phyloP scores from a whole-genome alignment of 2,888 invertebrate species.

The Sarcophaga subvicina region DNA sequence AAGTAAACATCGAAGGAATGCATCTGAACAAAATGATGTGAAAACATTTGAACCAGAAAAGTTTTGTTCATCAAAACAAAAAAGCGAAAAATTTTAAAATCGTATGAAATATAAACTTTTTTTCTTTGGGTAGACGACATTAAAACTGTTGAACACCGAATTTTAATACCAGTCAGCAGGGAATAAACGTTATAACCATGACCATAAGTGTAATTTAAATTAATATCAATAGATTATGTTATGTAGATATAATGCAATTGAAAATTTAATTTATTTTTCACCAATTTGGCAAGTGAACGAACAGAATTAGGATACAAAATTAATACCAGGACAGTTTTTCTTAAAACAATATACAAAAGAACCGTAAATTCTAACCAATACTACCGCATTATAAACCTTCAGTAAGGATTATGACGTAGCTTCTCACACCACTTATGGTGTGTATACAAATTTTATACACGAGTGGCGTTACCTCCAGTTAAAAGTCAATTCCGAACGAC shows the following conservation, averaged over 20 bases:
- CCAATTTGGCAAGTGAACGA: no score
- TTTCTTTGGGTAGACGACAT: neutral
- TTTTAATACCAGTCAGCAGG: neutral
- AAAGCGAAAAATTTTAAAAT: neutral
- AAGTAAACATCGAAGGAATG: neutral
- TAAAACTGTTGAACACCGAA: constrained; percentile 7
- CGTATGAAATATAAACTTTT: neutral
- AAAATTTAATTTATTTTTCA: neutral
- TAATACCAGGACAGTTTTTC: no score
- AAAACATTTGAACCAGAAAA: neutral
- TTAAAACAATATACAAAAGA: no score
- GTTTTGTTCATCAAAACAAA: neutral
- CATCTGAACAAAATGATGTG: neutral
- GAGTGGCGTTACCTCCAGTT: no score
- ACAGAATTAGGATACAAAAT: no score
- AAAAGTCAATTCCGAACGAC: no score
- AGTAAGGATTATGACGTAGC: no score
- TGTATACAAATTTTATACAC: no score
- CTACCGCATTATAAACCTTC: no score
- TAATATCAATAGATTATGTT: neutral
- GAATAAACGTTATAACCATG: neutral
- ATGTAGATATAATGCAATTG: neutral
- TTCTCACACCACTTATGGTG: no score
- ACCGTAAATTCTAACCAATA: no score
- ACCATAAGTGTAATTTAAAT: neutral